Evolutionary conservation across 2,113 vertebrate genomes (phyloP).

Genomic region (Peromyscus leucopus): DNA sequence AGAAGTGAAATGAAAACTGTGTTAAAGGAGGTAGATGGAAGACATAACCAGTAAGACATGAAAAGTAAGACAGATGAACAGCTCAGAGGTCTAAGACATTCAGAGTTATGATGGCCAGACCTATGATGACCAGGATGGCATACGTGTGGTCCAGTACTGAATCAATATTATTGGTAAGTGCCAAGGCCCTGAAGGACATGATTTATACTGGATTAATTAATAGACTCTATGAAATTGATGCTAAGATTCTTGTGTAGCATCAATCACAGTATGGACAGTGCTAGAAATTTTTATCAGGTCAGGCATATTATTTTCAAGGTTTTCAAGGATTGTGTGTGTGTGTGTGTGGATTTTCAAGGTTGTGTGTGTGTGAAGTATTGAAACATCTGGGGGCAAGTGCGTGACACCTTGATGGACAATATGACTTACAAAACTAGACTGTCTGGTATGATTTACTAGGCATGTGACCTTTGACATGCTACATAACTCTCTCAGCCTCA

Average conservation of each 20-base stretch:
- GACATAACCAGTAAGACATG: neutral
- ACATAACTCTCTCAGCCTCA: neutral
- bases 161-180: neutral
- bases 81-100: neutral
- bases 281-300: neutral
- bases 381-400: neutral
- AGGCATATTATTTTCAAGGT: neutral
- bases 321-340: too few species aligned
- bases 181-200: neutral
- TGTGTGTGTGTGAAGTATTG: neutral
- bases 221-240: neutral
- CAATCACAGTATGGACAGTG: neutral
- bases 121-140: neutral
- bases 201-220: neutral
- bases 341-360: neutral
- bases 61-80: neutral
- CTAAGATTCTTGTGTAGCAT: neutral
- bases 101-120: neutral
- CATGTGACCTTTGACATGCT: neutral
- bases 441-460: neutral
- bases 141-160: neutral
- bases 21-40: neutral
- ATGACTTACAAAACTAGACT: neutral
- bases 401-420: neutral
- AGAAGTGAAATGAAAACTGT: neutral